Base-by-base conservation (phyloP, 1,140 invertebrate genomes). In the Uloborus diversus region DNA sequence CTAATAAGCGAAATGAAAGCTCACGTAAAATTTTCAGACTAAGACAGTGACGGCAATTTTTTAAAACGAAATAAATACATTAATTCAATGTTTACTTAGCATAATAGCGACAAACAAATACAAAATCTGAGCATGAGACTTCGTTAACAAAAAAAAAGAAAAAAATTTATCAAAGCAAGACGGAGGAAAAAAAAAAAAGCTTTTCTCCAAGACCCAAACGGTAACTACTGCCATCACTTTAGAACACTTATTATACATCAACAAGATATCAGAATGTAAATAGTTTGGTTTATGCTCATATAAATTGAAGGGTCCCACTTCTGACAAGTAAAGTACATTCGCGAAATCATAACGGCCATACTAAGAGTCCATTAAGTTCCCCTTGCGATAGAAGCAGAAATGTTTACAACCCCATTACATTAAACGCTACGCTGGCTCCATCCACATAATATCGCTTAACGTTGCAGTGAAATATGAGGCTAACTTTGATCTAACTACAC, bases 401-500 rank as follows among this genome's bases (percentile, higher is more conserved):
- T 56, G 49, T 70, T 70, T 70, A 70, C 49, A 30, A 33, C 30
- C 32, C 51, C 68, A 53, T 70, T 70, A 70, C 68, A 35, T 70
- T 56, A 70, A 70, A 70, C 28, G 64, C 64, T n/a, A 51, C 64
- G 27, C 42, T 49, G 64, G 30, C 23, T 32, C 37, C n/a, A 5
- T n/a, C 37, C 42, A 28, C 25, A 47, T 25, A 37, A 25, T 17
- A 25, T 14, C 37, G 27, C 25, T 66, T 66, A 49, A 66, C n/a
- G n/a, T 53, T 53, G 20, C 7, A 14, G 23, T 53, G 23, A 53
- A 53, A 51, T 20, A 20, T 53, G 49, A 4, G 17, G n/a, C n/a
- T 53, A 53, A 53, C 49, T 53, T 53, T 9, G n/a, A 53, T 42
- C 37, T 42, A 42, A 42, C 37, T 9, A 42, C 7, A 9, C 7